These are phyloP conservation scores for Mycalesis mineus DNA, from an alignment of 2,888 invertebrate genomes.

Conservation along the genomic window DNA sequence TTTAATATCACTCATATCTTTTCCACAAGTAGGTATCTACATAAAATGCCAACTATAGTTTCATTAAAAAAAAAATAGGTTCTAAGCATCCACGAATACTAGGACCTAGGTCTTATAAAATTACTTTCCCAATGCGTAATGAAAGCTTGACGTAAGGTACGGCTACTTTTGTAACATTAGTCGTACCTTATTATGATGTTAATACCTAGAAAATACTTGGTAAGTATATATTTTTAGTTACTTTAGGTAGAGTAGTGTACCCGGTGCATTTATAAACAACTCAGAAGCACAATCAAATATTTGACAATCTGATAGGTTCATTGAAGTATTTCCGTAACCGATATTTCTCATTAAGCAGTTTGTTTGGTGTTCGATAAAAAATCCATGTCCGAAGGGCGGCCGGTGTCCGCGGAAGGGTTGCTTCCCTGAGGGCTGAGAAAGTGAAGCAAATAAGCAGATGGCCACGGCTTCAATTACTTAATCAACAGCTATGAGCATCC, in stretches of 20 bases:
- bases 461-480: slow-evolving; percentile 66
- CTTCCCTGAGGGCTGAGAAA: slow-evolving; percentile 45
- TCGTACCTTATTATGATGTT: too few species aligned
- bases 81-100: too few species aligned
- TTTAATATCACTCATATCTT: too few species aligned
- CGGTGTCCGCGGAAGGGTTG: slow-evolving; percentile 40
- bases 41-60: too few species aligned
- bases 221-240: too few species aligned
- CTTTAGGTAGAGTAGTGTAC: not conserved
- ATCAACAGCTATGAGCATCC: slow-evolving; percentile 59
- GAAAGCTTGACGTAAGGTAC: too few species aligned
- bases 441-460: slow-evolving; percentile 70
- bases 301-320: slow-evolving; percentile 61
- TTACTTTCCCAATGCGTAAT: too few species aligned
- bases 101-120: too few species aligned
- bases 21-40: too few species aligned
- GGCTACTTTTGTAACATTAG: too few species aligned
- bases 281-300: slow-evolving; percentile 54
- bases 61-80: too few species aligned
- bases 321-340: slow-evolving; percentile 72
- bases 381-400: slow-evolving; percentile 61
- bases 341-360: slow-evolving; percentile 71
- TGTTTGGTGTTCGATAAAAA: slow-evolving; percentile 72
- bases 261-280: slow-evolving; percentile 25
- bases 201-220: too few species aligned